A percentile compares a stretch with the other conserved stretches of the same genome.
phyloP scores from a whole-genome alignment of 2,797 vertebrate species.

The Smutsia temminckii region DNA sequence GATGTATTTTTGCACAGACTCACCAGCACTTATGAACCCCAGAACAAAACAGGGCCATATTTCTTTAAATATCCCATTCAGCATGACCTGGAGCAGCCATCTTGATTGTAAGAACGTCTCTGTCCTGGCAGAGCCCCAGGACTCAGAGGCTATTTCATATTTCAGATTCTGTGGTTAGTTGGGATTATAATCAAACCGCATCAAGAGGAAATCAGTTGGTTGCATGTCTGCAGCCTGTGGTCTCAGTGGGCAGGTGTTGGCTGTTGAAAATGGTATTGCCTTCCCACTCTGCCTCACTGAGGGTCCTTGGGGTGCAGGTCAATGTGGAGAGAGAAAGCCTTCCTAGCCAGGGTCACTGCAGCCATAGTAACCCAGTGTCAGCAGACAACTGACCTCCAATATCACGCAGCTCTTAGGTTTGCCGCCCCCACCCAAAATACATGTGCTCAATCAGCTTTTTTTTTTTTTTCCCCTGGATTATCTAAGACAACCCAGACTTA shows the following conservation, averaged over 20 bases:
- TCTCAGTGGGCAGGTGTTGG: neutral
- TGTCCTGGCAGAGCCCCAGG: neutral
- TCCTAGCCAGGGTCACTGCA: neutral
- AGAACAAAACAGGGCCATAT: neutral
- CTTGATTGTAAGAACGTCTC: neutral
- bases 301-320: neutral
- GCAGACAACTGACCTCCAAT: neutral
- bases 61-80: neutral
- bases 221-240: neutral
- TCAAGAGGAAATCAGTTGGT: neutral
- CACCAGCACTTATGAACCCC: neutral
- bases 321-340: neutral
- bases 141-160: constrained; percentile 18
- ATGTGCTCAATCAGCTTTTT: neutral
- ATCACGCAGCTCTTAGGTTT: neutral
- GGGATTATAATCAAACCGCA: neutral
- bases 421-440: neutral
- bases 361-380: neutral
- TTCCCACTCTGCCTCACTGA: neutral
- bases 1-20: neutral
- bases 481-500: neutral
- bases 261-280: neutral
- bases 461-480: neutral
- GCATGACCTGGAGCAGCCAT: neutral
- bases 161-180: neutral